phyloP scores from a whole-genome alignment of 2,113 vertebrate genomes.

The Prietella phreatophila region DNA sequence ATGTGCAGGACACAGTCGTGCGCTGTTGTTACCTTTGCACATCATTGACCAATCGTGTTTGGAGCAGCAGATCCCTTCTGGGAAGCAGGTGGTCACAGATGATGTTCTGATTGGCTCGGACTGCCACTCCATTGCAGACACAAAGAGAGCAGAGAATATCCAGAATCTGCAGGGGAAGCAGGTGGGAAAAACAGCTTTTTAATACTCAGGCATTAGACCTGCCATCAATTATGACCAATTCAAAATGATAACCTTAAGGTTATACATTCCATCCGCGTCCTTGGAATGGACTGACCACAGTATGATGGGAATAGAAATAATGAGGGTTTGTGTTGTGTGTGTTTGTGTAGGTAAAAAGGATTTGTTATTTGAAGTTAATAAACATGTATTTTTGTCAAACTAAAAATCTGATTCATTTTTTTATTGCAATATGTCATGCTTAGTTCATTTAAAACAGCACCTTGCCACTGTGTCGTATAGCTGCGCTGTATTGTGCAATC shows the following conservation, averaged over 20 bases:
- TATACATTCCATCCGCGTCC: not conserved
- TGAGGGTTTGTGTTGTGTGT: not conserved
- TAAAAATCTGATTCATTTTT: not conserved
- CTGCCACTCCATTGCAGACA: slow-evolving; percentile 94
- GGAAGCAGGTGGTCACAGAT: slow-evolving; percentile 95
- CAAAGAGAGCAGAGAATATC: slow-evolving; percentile 94
- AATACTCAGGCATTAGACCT: slow-evolving; percentile 2
- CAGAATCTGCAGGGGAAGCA: slow-evolving; percentile 76
- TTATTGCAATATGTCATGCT: not conserved
- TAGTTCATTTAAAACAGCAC: not conserved
- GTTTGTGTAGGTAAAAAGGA: not conserved
- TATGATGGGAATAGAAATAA: not conserved
- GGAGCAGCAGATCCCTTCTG: slow-evolving; percentile 88
- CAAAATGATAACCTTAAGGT: not conserved
- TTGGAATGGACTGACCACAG: not conserved
- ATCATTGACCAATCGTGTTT: slow-evolving; percentile 91
- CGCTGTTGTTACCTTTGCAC: slow-evolving; percentile 85
- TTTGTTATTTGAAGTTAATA: not conserved
- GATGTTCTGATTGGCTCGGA: slow-evolving; percentile 94
- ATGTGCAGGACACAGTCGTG: not conserved
- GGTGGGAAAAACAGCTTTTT: not conserved
- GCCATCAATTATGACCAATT: not conserved
- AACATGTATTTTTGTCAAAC: not conserved
- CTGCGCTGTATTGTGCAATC: not conserved
- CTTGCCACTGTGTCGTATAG: not conserved